Evolutionary conservation across 2,113 vertebrate species (phyloP).

Genomic region (Perccottus glenii): DNA sequence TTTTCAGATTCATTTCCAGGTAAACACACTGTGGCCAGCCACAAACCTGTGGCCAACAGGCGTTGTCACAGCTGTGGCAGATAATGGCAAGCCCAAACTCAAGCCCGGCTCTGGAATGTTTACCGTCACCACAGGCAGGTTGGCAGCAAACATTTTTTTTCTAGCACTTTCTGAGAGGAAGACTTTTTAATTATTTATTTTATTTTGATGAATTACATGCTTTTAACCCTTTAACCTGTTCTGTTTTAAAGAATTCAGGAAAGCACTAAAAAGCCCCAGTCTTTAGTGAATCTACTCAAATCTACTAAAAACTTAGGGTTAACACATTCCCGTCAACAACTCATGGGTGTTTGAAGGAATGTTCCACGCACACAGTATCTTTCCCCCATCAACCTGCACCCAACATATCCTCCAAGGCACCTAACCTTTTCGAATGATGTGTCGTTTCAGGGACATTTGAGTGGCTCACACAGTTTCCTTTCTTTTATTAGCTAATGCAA

Average conservation of each 20-base stretch:
- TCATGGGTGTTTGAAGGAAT: conserved; percentile 72
- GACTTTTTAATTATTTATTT: conserved; percentile 80
- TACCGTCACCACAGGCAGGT: conserved; percentile 87
- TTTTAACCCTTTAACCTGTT: conserved; percentile 71
- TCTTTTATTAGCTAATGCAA: conserved; percentile 55
- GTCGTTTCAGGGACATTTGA: neutral
- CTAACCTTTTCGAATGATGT: conserved; percentile 9
- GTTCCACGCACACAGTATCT: conserved; percentile 24
- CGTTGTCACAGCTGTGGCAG: conserved; percentile 86
- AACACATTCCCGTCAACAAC: conserved; percentile 77
- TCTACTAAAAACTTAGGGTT: conserved; percentile 63
- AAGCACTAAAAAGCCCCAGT: conserved; percentile 33
- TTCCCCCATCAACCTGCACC: conserved; percentile 33
- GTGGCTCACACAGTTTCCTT: conserved; percentile 35
- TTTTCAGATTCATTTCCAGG: conserved; percentile 91
- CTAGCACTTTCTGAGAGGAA: conserved; percentile 75
- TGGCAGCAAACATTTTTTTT: conserved; percentile 87
- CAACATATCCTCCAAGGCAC: conserved; percentile 14
- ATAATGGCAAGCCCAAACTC: conserved; percentile 81
- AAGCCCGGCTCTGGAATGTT: conserved; percentile 87
- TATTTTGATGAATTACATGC: conserved; percentile 72
- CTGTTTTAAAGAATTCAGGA: conserved; percentile 3
- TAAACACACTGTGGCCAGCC: conserved; percentile 85
- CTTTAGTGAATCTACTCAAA: conserved; percentile 54
- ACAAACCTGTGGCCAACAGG: conserved; percentile 80